A percentile compares a stretch with the other conserved stretches of the same genome.
These are phyloP conservation scores for Coelopa frigida DNA, from an alignment of 1,140 invertebrate species.

Conservation along the genomic window DNA sequence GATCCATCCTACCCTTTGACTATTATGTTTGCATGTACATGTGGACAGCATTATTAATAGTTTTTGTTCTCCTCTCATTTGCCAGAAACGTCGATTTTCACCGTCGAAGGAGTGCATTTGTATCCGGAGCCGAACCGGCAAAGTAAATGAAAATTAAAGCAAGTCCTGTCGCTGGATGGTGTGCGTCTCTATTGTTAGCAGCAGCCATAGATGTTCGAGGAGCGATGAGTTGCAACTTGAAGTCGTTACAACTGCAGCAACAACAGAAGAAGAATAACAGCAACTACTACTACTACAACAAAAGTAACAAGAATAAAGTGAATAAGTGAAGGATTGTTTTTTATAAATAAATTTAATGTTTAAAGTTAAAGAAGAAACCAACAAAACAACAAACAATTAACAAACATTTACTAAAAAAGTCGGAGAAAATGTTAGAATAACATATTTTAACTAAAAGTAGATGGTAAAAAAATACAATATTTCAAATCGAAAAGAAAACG, in stretches of 20 bases:
- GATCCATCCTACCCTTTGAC: too few relatives aligned
- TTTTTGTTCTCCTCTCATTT: conserved; percentile 33
- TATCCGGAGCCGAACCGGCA: conserved; percentile 56
- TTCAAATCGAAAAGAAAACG: conserved; percentile 7
- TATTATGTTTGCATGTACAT: too few relatives aligned
- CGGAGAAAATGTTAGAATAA: not conserved
- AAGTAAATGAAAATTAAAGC: conserved; percentile 49
- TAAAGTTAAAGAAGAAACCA: conserved; percentile 1
- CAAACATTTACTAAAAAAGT: not conserved
- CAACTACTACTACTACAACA: conserved; percentile 5
- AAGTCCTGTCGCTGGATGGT: conserved; percentile 44
- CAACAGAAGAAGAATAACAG: too few relatives aligned
- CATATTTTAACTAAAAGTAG: not conserved
- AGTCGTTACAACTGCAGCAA: conserved; percentile 2
- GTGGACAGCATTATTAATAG: too few relatives aligned
- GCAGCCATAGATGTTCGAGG: conserved; percentile 10
- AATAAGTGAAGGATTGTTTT: not conserved
- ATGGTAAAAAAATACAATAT: not conserved
- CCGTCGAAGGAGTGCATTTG: conserved; percentile 76
- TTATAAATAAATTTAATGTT: conserved; percentile 7
- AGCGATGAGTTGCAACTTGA: not conserved
- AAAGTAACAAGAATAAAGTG: conserved; percentile 6
- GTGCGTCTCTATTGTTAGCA: conserved; percentile 45
- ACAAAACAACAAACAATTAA: conserved; percentile 1
- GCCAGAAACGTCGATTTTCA: conserved; percentile 88